Evolutionary conservation across 2,888 invertebrate genomes (phyloP), one percentile per base, ranked within the genome.

Genomic region (Scaptomyza reducta): DNA sequence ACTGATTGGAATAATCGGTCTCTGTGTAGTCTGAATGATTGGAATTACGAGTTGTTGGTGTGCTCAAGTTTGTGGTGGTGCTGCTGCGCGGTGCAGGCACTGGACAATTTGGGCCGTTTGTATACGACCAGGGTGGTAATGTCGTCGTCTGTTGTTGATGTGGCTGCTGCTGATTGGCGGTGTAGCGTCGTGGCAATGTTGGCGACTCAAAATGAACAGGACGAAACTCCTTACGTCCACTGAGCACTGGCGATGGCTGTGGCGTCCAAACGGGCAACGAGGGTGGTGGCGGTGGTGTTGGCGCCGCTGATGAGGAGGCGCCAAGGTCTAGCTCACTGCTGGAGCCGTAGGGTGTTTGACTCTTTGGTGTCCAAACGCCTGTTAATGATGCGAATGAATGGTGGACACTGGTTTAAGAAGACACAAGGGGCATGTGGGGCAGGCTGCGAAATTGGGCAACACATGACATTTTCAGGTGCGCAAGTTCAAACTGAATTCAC

Each of bases 241-340:
- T 79, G 29, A 81, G 16, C 2, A 94, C 92, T 55, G 97, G 96
- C 87, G 96, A 96, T 35, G 96, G 93, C 80, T 94, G 94, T 11
- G 97, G 97, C 29, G 95, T 95, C 97, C 97, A 97, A 77, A 97
- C 93, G 18, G 96, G 94, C 47, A 94, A 94, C 60, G 95, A 93
- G 55, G 94, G 94, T 72, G 94, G 93, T 80, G 93, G 93, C 66
- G 93, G 90, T 16, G 90, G 90, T 27, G 83, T 77, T 4, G 90
- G 90, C 85, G 92, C 86, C 90, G 92, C 72, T 89, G 91, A 72
- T 87, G 91, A 85, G 90, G 1, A 10, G 40, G 14, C 40, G 10
- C 91, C 67, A 89, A 45, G 50, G 40, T 76, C 72, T 29, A 90
- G 62, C 51, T 90, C 85, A 66, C 77, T 88, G 64, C 70, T 70